Evolutionary conservation across 2,113 vertebrate genomes (phyloP), one percentile per base, ranked within the genome.

Genomic region (Alethe diademata): DNA sequence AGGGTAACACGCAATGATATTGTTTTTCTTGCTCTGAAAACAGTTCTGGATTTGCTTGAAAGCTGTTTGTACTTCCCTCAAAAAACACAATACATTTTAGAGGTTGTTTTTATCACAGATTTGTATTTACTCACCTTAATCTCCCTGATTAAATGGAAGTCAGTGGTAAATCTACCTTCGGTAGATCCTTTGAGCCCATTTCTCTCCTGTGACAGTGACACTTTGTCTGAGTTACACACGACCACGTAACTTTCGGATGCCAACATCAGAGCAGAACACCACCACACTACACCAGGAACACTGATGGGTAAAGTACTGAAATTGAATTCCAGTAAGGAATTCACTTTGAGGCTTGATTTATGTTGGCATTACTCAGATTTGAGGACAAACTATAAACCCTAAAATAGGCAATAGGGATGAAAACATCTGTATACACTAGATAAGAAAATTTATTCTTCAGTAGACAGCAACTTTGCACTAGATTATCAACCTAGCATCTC

Each of bases 371-470:
- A 28, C 60, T 89, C 45, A 91, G 45, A 61, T 92, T 40, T 42
- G 57, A 81, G 50, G 65, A 69, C 38, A 93, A 58, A 29, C 14
- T 50, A 36, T 71, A 66, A 92, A 65, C 17, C 61, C 47, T 88
- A 53, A 92, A 69, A 66, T 23, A 90, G 26, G 58, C 54, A 79
- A 31, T 9, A 65, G 38, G n/a, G 26, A 70, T 93, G 24, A 61
- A 90, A 88, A 86, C 17, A 43, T 85, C 69, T 85, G 31, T 82
- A 70, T 66, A 45, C 47, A 25, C 10, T 36, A 69, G 81, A 91
- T 73, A 97, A 85, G 66, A 81, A 89, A 85, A 90, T 76, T 45
- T 91, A 66, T 92, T 90, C 66, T 82, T 88, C 66, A 64, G n/a
- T 53, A 72, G 56, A 65, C 36, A 87, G 57, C n/a, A 84, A 62